Evolutionary conservation across 2,113 vertebrate genomes (phyloP), one percentile per base, ranked within the genome.

Genomic region (Otocyon megalotis): DNA sequence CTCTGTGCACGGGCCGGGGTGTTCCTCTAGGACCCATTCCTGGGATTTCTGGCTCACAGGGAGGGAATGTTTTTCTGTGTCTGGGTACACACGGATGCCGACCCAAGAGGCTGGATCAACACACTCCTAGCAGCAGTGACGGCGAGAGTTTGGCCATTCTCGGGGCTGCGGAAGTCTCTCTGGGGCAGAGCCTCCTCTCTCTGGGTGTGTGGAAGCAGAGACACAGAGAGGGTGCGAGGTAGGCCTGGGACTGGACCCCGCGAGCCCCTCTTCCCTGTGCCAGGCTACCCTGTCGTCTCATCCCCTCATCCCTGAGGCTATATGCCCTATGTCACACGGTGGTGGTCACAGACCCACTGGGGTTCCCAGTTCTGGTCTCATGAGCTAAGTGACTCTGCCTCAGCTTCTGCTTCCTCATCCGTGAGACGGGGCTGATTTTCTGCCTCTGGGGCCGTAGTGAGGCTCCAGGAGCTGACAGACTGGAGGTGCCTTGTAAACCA

Each of bases 381-480:
- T 4, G n/a, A 65, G n/a, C 65, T 32, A 37, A 8, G 4, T 16
- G 63, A 16, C 30, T 8, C 69, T 32, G 1, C 10, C 71, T 17
- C 26, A 54, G n/a, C 43, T 48, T 65, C 32, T 1, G 24, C n/a
- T 48, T 90, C 43, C 74, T 83, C 17, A 8, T 48, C n/a, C 48
- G 53, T 14, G 30, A 91, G 24, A 74, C 4, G 32, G 71, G 32
- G 56, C 71, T 76, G 69, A 30, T 50, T 54, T 53, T 43, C 50
- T n/a, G 35, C 65, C 28, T 30, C 8, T 0, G 37, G 20, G 30
- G 37, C n/a, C 11, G 3, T 0, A 22, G 30, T 1, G 65, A 6
- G 11, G 43, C 79, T 56, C 28, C n/a, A 0, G 50, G 65, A 58
- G 85, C 19, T 3, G 0, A 26, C 0, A 4, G 56, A 5, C 30